Base-by-base conservation (phyloP, 1,140 invertebrate species). In the Drosophila kanapiae region DNA sequence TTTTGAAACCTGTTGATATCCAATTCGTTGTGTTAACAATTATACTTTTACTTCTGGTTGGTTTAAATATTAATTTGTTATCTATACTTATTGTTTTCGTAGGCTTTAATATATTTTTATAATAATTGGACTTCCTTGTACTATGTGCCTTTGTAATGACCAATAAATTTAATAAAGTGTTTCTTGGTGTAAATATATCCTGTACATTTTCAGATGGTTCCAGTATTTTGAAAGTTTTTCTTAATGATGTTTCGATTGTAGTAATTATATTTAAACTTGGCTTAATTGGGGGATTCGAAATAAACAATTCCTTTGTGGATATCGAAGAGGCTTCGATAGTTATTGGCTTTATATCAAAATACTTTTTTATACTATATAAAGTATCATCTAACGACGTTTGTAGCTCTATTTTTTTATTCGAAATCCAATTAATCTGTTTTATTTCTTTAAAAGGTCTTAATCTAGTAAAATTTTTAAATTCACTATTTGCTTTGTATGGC, bases 121-220 rank as follows among this genome's bases (percentile, higher is more conserved):
- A 42, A 10, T 16, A 29, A 0, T 31, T 27, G 6, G 40, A 35
- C 7, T 61, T 61, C 8, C 8, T 3, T 10, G 62, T 35, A 43
- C 11, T 54, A 13, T 35, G 16, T 45, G 4, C 4, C 4, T 23
- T 42, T 23, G n/a, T 58, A 14, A 13, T 42, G 14, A 14, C 10
- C 6, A 42, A 33, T 14, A 13, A 11, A 57, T n/a, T 58, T 11
- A 31, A 29, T 42, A 13, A n/a, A 16, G 27, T 29, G 35, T 29
- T 54, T 54, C 35, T 43, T 23, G 23, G 31, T 16, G 43, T 29
- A 11, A 31, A 14, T 29, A n/a, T 48, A 40, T 49, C 8, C 8
- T 43, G 35, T 9, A 45, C 14, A n/a, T 23, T 53, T 45, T 68
- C 37, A 23, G 63, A 70, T 6, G 67, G 67, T 23, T 70, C 48